Conservation (phyloP, 2,888 invertebrate genomes). For the Caradrina clavipalpis region DNA sequence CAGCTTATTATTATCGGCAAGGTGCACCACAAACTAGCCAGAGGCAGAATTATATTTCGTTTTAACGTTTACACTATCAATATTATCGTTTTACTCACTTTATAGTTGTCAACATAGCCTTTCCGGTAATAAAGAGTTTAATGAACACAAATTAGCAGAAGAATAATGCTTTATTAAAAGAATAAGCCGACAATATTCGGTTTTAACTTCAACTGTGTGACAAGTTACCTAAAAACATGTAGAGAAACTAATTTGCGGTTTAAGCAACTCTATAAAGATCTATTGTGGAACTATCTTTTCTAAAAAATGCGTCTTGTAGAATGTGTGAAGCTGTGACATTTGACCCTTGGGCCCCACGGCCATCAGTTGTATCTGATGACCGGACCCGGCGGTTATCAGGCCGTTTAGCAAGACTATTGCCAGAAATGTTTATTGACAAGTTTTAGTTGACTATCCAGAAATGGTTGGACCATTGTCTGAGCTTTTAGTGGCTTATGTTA, state of each 20-base stretch:
- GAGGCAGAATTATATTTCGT: slow-evolving; percentile 37
- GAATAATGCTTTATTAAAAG: neutral
- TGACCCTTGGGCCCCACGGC: slow-evolving; percentile 75
- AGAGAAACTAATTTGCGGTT: slow-evolving; percentile 25
- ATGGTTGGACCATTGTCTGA: slow-evolving; percentile 12
- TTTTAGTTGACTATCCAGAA: slow-evolving; percentile 33
- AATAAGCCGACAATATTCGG: neutral
- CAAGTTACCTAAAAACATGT: neutral
- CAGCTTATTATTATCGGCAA: slow-evolving; percentile 27
- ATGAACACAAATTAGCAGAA: slow-evolving; percentile 22
- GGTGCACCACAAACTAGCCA: slow-evolving; percentile 42
- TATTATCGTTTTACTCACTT: slow-evolving; percentile 26
- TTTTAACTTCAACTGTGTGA: too few relatives aligned
- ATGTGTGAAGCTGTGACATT: slow-evolving; percentile 82
- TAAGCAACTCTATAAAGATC: slow-evolving; percentile 65
- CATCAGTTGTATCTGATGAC: slow-evolving; percentile 82
- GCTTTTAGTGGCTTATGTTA: neutral
- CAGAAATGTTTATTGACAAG: slow-evolving; percentile 45
- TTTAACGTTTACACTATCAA: slow-evolving; percentile 29
- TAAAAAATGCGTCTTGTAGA: slow-evolving; percentile 75
- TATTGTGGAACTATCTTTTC: slow-evolving; percentile 61
- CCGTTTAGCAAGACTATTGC: slow-evolving; percentile 49
- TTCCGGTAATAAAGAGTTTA: slow-evolving; percentile 19
- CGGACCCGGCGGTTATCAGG: slow-evolving; percentile 66
- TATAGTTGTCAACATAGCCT: slow-evolving; percentile 38